Percentiles rank a stretch among this genome's conserved stretches.
These are phyloP conservation scores for Drosophila persimilis DNA, from an alignment of 1,140 invertebrate genomes.

Conservation along the genomic window DNA sequence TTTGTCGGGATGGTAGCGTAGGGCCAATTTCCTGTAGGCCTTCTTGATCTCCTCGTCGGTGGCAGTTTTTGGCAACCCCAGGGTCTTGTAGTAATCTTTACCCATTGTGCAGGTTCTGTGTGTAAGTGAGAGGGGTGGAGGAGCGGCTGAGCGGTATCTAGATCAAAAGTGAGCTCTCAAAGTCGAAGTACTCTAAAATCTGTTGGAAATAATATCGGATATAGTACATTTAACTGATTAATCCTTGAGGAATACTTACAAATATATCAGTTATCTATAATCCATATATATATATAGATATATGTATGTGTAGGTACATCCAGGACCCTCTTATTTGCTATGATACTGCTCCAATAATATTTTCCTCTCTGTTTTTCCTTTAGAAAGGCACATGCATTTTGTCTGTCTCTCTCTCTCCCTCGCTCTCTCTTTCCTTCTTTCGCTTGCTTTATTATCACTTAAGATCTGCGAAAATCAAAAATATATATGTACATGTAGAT, in stretches of 20 bases:
- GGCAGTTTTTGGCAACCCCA: constrained; percentile 93
- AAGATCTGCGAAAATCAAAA: constrained; percentile 31
- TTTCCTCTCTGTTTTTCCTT: constrained; percentile 21
- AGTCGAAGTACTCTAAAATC: constrained; percentile 45
- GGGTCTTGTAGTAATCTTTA: constrained; percentile 98
- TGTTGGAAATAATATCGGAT: background rate
- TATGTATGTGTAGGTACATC: constrained; percentile 25
- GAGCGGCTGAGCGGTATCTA: constrained; percentile 12
- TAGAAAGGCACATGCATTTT: constrained; percentile 78
- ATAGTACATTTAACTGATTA: no score
- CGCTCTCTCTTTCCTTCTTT: background rate
- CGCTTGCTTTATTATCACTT: constrained; percentile 42
- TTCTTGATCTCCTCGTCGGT: constrained; percentile 99
- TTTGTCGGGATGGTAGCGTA: constrained; percentile 99
- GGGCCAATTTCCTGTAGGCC: constrained; percentile 97
- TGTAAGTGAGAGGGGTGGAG: constrained; percentile 19
- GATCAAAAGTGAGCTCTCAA: constrained; percentile 29
- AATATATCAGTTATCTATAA: constrained; percentile 48
- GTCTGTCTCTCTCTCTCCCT: constrained; percentile 44
- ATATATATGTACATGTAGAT: constrained; percentile 24
- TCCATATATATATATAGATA: constrained; percentile 50
- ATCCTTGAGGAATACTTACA: constrained; percentile 5
- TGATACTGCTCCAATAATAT: constrained; percentile 64
- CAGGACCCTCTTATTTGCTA: constrained; percentile 58
- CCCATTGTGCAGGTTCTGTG: constrained; percentile 88